phyloP scores from a whole-genome alignment of 30 jellyfish, hydroid and myxozoan species.

The Turritopsis rubra region DNA sequence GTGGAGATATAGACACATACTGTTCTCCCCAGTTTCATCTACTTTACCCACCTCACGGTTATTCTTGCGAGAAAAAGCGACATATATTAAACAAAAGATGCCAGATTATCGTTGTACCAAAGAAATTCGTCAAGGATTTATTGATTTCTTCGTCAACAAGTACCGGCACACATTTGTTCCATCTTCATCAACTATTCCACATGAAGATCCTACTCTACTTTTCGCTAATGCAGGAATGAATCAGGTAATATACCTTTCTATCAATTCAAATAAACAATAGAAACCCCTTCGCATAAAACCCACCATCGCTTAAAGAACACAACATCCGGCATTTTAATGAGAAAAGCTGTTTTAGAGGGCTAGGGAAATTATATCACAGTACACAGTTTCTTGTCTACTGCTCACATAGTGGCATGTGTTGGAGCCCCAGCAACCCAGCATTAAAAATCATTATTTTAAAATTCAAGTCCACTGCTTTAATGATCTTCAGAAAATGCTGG shows the following conservation, averaged over 20 bases:
- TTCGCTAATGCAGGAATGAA: slow-evolving; percentile 99
- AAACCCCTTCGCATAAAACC: too few species aligned
- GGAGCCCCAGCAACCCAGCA: too few species aligned
- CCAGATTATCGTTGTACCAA: slow-evolving; percentile 47
- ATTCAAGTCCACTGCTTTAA: too few species aligned
- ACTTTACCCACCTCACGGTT: background rate
- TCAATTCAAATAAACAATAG: background rate
- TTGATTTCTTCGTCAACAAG: slow-evolving; percentile 75
- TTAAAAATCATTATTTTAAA: too few species aligned
- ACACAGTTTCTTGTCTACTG: too few species aligned
- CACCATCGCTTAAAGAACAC: too few species aligned
- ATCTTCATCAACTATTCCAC: slow-evolving; percentile 97
- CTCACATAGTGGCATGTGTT: too few species aligned
- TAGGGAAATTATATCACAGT: too few species aligned
- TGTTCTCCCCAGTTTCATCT: background rate
- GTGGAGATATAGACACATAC: background rate
- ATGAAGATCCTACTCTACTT: slow-evolving; percentile 97
- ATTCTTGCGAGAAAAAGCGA: background rate
- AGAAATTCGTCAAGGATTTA: slow-evolving; percentile 66
- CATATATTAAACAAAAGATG: slow-evolving; percentile 26
- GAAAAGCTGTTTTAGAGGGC: too few species aligned
- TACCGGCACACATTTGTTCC: slow-evolving; percentile 81
- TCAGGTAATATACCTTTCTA: slow-evolving; percentile 87
- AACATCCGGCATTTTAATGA: too few species aligned
- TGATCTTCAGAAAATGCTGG: too few species aligned